phyloP scores from a whole-genome alignment of 2,113 vertebrate species.

The Rousettus leschenaultii region DNA sequence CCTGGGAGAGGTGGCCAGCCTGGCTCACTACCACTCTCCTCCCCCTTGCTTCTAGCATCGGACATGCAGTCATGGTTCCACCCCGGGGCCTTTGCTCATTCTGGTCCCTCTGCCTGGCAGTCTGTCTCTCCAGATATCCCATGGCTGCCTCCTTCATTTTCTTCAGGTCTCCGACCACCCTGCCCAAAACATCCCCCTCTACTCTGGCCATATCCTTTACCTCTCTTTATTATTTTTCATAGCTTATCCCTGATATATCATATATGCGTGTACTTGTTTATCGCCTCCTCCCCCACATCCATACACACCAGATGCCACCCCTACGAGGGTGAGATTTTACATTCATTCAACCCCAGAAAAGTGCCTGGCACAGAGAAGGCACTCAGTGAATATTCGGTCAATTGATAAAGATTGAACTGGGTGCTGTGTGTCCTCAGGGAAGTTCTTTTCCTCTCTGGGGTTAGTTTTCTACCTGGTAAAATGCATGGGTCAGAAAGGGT shows the following conservation, averaged over 20 bases:
- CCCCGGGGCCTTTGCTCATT: not conserved
- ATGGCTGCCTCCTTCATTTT: not conserved
- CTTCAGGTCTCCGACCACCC: not conserved
- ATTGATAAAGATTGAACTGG: not conserved
- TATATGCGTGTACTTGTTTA: not conserved
- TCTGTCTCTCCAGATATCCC: not conserved
- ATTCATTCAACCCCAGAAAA: not conserved
- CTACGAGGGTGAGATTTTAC: not conserved
- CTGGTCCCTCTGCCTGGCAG: not conserved
- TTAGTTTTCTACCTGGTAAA: conserved; percentile 7
- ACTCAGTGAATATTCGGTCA: not conserved
- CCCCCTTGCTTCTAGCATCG: not conserved
- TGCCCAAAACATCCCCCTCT: not conserved
- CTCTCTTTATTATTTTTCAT: not conserved
- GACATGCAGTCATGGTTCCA: not conserved
- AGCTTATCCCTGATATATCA: not conserved
- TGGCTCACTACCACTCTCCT: not conserved
- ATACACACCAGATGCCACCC: not conserved
- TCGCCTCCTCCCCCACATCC: not conserved
- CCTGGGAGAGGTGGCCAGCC: not conserved
- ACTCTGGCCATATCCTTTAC: not conserved
- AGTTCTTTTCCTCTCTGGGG: not conserved
- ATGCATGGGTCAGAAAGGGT: not conserved
- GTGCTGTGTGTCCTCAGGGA: not conserved
- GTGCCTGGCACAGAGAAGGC: not conserved